Percentiles rank a stretch among this genome's conserved stretches.
phyloP scores from a whole-genome alignment of 1,140 invertebrate species.

The Palaemon carinicauda region DNA sequence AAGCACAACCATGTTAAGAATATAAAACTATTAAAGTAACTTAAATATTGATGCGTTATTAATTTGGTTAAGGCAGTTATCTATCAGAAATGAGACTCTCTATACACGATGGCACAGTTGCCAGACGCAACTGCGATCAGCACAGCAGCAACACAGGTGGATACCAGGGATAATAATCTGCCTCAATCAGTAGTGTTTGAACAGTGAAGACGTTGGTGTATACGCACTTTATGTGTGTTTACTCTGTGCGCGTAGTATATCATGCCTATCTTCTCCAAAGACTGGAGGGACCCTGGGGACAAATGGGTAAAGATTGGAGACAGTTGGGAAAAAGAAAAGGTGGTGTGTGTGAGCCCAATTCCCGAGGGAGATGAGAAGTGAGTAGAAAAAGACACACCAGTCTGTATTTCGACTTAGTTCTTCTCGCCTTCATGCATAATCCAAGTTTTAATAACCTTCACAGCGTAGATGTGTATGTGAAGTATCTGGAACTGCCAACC shows the following conservation, averaged over 20 bases:
- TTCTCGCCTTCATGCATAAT: too few species aligned
- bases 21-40: too few species aligned
- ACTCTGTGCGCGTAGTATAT: background rate
- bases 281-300: constrained; percentile 95
- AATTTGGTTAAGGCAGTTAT: too few species aligned
- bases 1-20: too few species aligned
- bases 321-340: constrained; percentile 93
- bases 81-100: too few species aligned
- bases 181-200: background rate
- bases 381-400: background rate
- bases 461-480: too few species aligned
- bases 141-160: background rate
- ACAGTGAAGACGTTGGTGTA: too few species aligned
- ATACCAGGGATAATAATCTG: background rate
- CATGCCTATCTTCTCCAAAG: constrained; percentile 96
- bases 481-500: too few species aligned
- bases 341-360: background rate
- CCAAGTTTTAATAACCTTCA: too few species aligned
- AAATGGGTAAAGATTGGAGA: constrained; percentile 97
- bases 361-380: constrained; percentile 2
- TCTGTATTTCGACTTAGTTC: background rate
- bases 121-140: background rate
- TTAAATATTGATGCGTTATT: too few species aligned
- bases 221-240: too few species aligned
- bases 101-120: too few species aligned